Conservation (phyloP, 2,113 vertebrate species). For the Peromyscus maniculatus region DNA sequence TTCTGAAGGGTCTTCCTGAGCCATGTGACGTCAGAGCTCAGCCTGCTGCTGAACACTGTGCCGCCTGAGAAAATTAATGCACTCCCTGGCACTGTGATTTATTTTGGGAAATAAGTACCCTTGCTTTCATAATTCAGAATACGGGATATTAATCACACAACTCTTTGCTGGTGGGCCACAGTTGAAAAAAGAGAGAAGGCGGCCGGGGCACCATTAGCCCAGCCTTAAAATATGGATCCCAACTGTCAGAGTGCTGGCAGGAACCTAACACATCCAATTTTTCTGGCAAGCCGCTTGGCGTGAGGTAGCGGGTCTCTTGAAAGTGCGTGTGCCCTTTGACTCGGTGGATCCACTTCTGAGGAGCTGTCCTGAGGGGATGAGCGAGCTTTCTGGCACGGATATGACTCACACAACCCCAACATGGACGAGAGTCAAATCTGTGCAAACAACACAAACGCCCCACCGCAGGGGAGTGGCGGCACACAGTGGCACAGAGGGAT, state of each 20-base stretch:
- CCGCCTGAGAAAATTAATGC: neutral
- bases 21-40: neutral
- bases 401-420: conserved; percentile 44
- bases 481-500: neutral
- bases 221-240: conserved; percentile 55
- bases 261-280: neutral
- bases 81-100: neutral
- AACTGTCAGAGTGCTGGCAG: neutral
- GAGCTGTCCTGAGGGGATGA: conserved; percentile 44
- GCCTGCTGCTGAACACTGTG: neutral
- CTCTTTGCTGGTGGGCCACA: conserved; percentile 19
- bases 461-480: neutral
- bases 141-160: conserved; percentile 49
- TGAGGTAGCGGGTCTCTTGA: conserved; percentile 26
- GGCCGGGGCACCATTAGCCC: neutral
- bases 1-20: neutral
- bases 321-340: conserved; percentile 21
- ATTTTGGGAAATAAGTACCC: conserved; percentile 55
- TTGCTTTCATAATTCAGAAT: conserved; percentile 63
- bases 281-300: conserved; percentile 62
- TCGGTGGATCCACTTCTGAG: conserved; percentile 45
- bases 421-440: neutral
- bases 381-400: conserved; percentile 48
- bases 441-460: conserved; percentile 27
- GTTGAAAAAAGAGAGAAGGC: neutral